Base-by-base conservation (phyloP, 64 coral and sea anemone genomes). In the Pocillopora verrucosa region DNA sequence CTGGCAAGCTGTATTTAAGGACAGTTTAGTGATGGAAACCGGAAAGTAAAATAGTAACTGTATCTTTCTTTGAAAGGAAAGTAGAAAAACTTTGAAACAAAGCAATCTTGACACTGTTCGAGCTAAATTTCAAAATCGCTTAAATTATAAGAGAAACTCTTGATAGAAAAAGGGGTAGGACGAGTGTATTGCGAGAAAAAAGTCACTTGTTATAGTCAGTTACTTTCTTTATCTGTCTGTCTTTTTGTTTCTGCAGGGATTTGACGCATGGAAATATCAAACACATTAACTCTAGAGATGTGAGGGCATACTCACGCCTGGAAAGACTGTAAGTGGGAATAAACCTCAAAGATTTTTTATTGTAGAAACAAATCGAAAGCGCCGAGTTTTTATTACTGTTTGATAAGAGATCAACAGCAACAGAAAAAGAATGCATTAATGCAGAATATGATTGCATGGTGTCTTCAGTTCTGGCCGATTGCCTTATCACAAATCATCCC, bases 211-310 rank as follows among this genome's bases (percentile, higher is more conserved):
- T 30, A 30, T 30, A 10, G 45, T 12, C 2, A 4, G 3, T 26
- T 59, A 15, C 35, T 22, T 65, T 83, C n/a, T 51, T 82, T 65
- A 4, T 85, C 30, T 30, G 30, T 30, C 30, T 30, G 30, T 30
- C 30, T 30, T 30, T 30, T 51, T 51, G 41, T 51, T 51, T 51
- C 34, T 11, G 9, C 65, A 85, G 82, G 64, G 82, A 85, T 72
- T 34, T 85, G 82, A 85, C 82, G 15, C 24, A 85, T 72, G 82
- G 82, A 85, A 72, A 85, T 1, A 85, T 85, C 10, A 85, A 30
- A 22, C n/a, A 10, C 2, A 85, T 85, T 51, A 12, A 70, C 68
- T 34, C 57, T 51, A 85, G 25, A n/a, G 82, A 85, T 11, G 82
- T 85, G 16, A 72, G 45, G 13, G 37, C 82, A 13, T 85, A 85